Conservation (phyloP, 2,888 invertebrate species). For the Rhaphigaster nebulosa region DNA sequence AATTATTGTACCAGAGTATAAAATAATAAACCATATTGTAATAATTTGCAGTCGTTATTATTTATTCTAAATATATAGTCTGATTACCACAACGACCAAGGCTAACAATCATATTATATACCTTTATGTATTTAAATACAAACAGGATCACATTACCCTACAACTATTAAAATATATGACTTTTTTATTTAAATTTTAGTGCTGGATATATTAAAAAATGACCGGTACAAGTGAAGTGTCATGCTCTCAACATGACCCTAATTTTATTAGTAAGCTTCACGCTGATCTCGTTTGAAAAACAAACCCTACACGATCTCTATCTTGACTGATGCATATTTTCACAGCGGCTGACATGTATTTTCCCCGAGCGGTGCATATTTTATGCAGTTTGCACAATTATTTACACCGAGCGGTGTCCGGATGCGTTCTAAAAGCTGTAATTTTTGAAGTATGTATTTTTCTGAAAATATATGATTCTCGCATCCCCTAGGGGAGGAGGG, state of each 20-base stretch:
- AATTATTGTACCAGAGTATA: too few relatives aligned
- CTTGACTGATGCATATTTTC: slow-evolving; percentile 46
- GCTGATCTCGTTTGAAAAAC: background rate
- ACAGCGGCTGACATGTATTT: slow-evolving; percentile 31
- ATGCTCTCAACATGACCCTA: background rate
- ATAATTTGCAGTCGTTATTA: too few relatives aligned
- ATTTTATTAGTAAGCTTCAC: background rate
- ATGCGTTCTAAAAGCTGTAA: slow-evolving; percentile 22
- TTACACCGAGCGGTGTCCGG: background rate
- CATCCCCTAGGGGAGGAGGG: background rate
- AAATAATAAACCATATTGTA: too few relatives aligned
- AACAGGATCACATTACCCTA: too few relatives aligned
- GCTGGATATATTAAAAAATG: background rate
- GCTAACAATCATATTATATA: too few relatives aligned
- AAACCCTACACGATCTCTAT: slow-evolving; percentile 23
- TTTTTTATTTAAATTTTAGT: background rate
- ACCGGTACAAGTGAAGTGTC: background rate
- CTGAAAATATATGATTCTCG: background rate
- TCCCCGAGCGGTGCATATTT: slow-evolving; percentile 35
- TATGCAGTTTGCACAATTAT: slow-evolving; percentile 48
- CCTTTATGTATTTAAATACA: too few relatives aligned
- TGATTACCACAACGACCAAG: too few relatives aligned
- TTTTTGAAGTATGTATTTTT: slow-evolving; percentile 42
- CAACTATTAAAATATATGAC: too few relatives aligned
- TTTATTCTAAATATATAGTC: too few relatives aligned